These are phyloP conservation scores for Mallateleia sp. DNA, from an alignment of 2,888 invertebrate species.

Conservation along the genomic window DNA sequence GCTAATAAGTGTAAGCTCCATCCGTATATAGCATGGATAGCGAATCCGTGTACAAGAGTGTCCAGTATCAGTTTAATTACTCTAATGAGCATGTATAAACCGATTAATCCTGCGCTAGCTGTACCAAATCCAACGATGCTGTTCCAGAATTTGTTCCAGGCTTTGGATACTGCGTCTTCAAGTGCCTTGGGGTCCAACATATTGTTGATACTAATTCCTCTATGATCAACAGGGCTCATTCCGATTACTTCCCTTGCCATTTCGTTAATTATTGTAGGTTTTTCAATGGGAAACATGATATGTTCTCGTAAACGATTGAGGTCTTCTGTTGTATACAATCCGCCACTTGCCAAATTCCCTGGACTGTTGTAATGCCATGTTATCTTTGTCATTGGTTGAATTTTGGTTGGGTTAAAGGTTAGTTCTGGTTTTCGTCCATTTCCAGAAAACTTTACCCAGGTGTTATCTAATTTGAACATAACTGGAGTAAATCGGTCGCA, in stretches of 20 bases:
- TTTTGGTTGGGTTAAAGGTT: background rate
- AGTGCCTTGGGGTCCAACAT: slow-evolving; percentile 19
- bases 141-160: slow-evolving; percentile 23
- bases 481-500: background rate
- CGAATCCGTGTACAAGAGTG: slow-evolving; percentile 43
- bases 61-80: slow-evolving; percentile 41
- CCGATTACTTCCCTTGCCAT: background rate
- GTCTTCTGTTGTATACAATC: slow-evolving; percentile 54
- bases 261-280: slow-evolving; percentile 21
- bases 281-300: slow-evolving; percentile 52
- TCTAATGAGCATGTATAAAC: background rate
- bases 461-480: background rate
- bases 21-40: slow-evolving; percentile 50
- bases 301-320: slow-evolving; percentile 31
- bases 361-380: slow-evolving; percentile 33
- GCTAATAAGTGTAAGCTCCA: slow-evolving; percentile 50
- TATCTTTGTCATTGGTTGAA: background rate
- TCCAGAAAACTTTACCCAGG: background rate
- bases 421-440: background rate
- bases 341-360: slow-evolving; percentile 31
- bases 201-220: background rate
- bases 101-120: slow-evolving; percentile 12
- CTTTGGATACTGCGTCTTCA: background rate
- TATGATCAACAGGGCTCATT: background rate
- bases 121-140: background rate